Evolutionary conservation across 2,888 invertebrate genomes (phyloP), one percentile per base, ranked within the genome.

Genomic region (Agonopterix arenella): DNA sequence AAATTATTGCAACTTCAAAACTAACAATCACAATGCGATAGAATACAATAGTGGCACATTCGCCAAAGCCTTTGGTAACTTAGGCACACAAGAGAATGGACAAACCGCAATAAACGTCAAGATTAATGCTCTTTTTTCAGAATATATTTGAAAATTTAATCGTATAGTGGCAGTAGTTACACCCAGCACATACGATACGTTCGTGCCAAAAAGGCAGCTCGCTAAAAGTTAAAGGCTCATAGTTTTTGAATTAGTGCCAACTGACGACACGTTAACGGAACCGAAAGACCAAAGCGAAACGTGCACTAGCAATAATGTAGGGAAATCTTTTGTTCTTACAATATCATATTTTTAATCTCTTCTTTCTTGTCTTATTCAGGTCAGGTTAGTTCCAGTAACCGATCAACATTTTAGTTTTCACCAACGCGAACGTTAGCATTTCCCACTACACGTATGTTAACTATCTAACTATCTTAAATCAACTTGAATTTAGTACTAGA

Each of bases 241-340:
- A 59, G 55, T 64, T 64, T 62, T 64, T 67, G 65, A 68, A 62
- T 64, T 60, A 63, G 59, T 62, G 75, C 72, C 70, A 75, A 66
- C 58, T 55, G 28, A 53, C 47, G 46, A 56, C 54, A 60, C 58
- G 55, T 59, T 60, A 55, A 57, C 54, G 54, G 41, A 44, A 16
- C 42, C 46, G 45, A 51, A 47, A 46, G 46, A 43, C 45, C 38
- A 42, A 37, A 50, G n/a, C 11, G 36, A 36, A 49, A 40, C 44
- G 49, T 45, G 45, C 13, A 50, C 16, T n/a, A 11, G 51, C 47
- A 50, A 50, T 46, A 40, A 16, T 44, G 44, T 11, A 44, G 16
- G 40, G 10, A 40, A 28, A 28, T 28, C 28, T 28, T 28, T 28
- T 28, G 28, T 28, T 28, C 28, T 28, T 28, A 28, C 28, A 28